Base-by-base conservation (phyloP, 2,797 vertebrate species). In the Tragopan temminckii region DNA sequence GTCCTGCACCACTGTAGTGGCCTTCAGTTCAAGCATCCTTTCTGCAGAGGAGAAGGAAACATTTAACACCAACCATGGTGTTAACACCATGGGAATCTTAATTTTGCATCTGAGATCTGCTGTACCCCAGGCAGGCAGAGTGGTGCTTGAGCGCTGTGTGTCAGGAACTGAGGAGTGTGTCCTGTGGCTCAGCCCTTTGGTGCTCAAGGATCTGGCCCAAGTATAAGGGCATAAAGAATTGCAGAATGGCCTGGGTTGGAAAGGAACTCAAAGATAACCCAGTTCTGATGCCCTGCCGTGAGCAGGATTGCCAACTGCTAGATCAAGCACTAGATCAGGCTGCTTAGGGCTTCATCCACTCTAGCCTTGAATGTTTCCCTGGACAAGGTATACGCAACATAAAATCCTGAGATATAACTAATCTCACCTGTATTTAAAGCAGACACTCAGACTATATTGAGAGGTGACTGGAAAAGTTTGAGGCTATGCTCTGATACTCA, bases 1-100 rank as follows among this genome's bases (percentile, higher is more conserved):
- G 6, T 42, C 10, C 7, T 50, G 27, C 9, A 7, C 7, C 3
- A 1, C 23, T 36, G 7, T 1, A 2, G 43, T 9, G 13, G 13
- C 48, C 48, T 18, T 31, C 1, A 2, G 5, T 25, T 36, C 29
- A 23, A 33, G 18, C 3, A 27, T 57, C 19, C 21, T n/a, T 74
- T 53, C 45, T 78, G n/a, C 31, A 40, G 53, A 36, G 25, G 9
- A 33, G 46, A 43, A 63, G 40, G 13, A 4, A 52, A 13, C 45
- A 58, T 3, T 31, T 68, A 36, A 53, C 0, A 3, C 63, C 45
- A 68, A 20, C 16, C 5, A n/a, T n/a, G n/a, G n/a, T n/a, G n/a
- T n/a, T n/a, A n/a, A n/a, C n/a, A n/a, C n/a, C 7, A 35, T n/a
- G 14, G 27, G 21, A 55, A 13, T 21, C 43, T 58, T 11, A 53